phyloP scores from a whole-genome alignment of 2,113 vertebrate genomes.

The Pogona vitticeps region DNA sequence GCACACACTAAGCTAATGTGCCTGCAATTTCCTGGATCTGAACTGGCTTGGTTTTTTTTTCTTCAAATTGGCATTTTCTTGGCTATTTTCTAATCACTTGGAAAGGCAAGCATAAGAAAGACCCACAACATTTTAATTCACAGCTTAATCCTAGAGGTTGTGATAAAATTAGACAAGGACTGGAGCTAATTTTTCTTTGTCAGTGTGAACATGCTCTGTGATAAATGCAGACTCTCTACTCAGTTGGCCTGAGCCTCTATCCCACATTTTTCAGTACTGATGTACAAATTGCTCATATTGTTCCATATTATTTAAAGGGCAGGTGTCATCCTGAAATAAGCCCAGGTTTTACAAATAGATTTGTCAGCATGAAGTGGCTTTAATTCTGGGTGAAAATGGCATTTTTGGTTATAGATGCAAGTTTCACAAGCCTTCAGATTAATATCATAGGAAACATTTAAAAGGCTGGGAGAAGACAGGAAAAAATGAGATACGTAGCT shows the following conservation, averaged over 20 bases:
- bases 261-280: background rate
- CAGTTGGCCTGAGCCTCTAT: background rate
- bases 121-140: background rate
- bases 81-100: background rate
- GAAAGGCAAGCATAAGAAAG: background rate
- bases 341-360: background rate
- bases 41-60: background rate
- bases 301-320: background rate
- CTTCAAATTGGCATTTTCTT: background rate
- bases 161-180: conserved; percentile 1
- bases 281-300: background rate
- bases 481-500: background rate
- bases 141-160: background rate
- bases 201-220: background rate
- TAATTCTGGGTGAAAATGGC: background rate
- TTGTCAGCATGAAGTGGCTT: background rate
- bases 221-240: background rate
- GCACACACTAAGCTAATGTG: background rate
- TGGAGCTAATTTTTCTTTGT: background rate
- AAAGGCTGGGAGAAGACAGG: conserved; percentile 13
- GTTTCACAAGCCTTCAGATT: conserved; percentile 35
- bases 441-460: conserved; percentile 38
- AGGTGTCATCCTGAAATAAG: background rate
- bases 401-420: conserved; percentile 4
- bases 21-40: background rate